These are phyloP conservation scores for Acomys russatus DNA, from an alignment of 2,797 vertebrate genomes.

Conservation along the genomic window DNA sequence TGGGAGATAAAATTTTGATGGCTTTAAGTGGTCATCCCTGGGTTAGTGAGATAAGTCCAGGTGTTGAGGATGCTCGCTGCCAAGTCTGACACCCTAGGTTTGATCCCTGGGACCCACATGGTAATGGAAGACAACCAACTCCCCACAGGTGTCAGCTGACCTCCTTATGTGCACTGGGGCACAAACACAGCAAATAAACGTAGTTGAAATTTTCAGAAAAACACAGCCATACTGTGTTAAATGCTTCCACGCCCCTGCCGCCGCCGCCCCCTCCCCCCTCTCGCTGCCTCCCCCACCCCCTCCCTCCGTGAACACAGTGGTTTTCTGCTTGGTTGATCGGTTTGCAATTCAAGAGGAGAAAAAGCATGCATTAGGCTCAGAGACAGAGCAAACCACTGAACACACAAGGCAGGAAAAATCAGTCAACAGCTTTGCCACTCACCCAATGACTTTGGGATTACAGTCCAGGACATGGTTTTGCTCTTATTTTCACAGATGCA, in stretches of 20 bases:
- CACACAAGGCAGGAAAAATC: neutral
- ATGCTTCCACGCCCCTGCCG: too few species aligned
- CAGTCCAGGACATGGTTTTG: conserved; percentile 86
- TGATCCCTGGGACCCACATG: neutral
- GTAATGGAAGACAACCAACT: neutral
- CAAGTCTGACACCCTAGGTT: neutral
- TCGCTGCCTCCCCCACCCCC: neutral
- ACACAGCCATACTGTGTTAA: neutral
- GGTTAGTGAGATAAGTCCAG: neutral
- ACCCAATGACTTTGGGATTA: conserved; percentile 87
- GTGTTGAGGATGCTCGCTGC: neutral
- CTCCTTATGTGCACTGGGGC: too few species aligned
- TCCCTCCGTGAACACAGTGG: neutral
- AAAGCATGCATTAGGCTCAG: neutral
- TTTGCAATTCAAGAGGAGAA: neutral
- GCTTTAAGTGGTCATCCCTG: neutral
- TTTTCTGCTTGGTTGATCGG: neutral
- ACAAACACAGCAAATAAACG: neutral
- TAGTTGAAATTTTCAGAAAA: neutral
- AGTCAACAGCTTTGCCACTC: conserved; percentile 46
- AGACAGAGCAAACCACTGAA: neutral
- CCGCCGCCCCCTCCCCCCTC: neutral
- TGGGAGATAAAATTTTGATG: conserved; percentile 67
- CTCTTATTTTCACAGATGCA: conserved; percentile 84
- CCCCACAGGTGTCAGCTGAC: neutral